Percentiles rank a stretch among this genome's conserved stretches.
phyloP scores from a whole-genome alignment of 2,113 vertebrate species.

The Lagopus muta region DNA sequence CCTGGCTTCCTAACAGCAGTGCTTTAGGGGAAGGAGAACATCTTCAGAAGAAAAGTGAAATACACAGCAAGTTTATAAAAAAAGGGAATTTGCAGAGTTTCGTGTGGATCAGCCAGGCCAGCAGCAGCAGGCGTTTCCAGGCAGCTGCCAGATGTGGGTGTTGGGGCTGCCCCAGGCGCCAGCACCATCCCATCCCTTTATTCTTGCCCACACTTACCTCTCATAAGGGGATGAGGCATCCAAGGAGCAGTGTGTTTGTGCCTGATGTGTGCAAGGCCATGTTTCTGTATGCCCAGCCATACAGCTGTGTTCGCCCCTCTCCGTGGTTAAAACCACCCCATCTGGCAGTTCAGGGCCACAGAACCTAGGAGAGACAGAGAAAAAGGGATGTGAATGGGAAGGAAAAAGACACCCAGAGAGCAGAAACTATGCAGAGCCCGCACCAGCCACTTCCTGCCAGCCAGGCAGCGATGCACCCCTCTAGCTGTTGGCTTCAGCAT shows the following conservation, averaged over 20 bases:
- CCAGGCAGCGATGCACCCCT: too few species aligned
- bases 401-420: background rate
- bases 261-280: background rate
- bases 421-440: background rate
- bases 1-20: background rate
- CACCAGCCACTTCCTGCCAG: too few species aligned
- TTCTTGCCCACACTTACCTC: background rate
- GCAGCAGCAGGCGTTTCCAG: background rate
- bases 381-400: fast-evolving
- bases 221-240: background rate
- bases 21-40: background rate
- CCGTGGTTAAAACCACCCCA: fast-evolving
- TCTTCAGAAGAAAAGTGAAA: slow-evolving; percentile 1
- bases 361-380: fast-evolving
- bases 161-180: background rate
- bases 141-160: background rate
- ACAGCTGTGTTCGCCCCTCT: background rate
- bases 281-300: fast-evolving
- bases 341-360: background rate
- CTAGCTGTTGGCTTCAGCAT: too few species aligned
- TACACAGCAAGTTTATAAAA: background rate
- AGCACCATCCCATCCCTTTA: background rate
- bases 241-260: background rate
- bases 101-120: fast-evolving
- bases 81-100: slow-evolving; percentile 21